Evolutionary conservation across 2,797 vertebrate genomes (phyloP), one percentile per base, ranked within the genome.

Genomic region (Buphagus erythrorhynchus): DNA sequence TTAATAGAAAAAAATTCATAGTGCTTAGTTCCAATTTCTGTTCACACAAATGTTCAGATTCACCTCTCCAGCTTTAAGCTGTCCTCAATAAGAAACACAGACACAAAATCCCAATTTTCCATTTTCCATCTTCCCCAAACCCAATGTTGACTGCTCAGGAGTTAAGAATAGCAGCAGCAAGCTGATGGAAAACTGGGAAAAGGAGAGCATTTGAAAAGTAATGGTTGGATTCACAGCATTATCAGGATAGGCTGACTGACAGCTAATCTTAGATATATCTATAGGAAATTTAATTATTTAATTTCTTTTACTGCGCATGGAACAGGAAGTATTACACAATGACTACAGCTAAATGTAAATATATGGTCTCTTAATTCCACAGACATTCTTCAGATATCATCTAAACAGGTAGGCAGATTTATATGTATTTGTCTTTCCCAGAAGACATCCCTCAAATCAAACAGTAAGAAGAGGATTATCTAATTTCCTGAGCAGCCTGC

Each of bases 121-220:
- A 49, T 57, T 80, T 86, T 71, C 58, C 35, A 36, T 36, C 54
- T 79, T 89, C 43, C 43, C 38, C 73, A 83, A 9, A 25, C 35
- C 52, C 83, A 87, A 80, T 2, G 3, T 21, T 93, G 81, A 66
- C 52, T 77, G 72, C 87, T 93, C 61, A 59, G 61, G 74, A 88
- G 87, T 80, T 80, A 89, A 89, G 82, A 93, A 94, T 31, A 96
- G 46, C 35, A 88, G 40, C 49, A 87, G 57, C 48, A 90, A 69
- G 45, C 67, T 67, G 72, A 85, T 2, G 58, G 52, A 92, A 71
- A 83, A 49, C 7, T 43, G 58, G 57, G n/a, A 72, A 86, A 79
- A 93, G 21, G 42, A 82, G 24, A 86, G 38, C 59, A 52, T 69
- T 68, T 57, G 28, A 73, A 90, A 93, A 77, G 36, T 45, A 77